phyloP scores from a whole-genome alignment of 2,888 invertebrate species.

The Chrysodeixis includens region DNA sequence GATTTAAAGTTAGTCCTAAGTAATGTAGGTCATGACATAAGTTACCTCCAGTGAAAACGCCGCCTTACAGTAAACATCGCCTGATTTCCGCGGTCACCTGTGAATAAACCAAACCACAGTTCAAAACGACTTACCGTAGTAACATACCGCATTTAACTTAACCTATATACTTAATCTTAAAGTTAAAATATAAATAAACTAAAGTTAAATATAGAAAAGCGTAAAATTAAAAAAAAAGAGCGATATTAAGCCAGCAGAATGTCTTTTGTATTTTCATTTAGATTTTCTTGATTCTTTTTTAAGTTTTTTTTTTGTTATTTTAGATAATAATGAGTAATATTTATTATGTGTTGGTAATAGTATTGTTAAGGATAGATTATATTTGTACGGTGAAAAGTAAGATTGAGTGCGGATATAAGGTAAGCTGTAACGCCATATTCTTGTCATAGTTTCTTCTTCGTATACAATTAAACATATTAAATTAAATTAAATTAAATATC shows the following conservation, averaged over 20 bases:
- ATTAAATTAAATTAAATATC: too few relatives aligned
- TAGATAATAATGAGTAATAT: slow-evolving; percentile 20
- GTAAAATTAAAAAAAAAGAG: not conserved
- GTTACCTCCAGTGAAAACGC: slow-evolving; percentile 14
- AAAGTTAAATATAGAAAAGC: not conserved
- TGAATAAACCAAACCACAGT: slow-evolving; percentile 28
- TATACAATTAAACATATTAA: too few relatives aligned
- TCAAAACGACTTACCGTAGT: not conserved
- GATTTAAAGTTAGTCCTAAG: not conserved
- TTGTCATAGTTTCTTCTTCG: not conserved
- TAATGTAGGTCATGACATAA: not conserved
- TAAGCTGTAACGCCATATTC: slow-evolving; percentile 47
- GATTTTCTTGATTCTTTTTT: slow-evolving; percentile 15
- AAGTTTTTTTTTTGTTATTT: slow-evolving; percentile 2
- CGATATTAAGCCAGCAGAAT: too few relatives aligned
- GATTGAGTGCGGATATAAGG: slow-evolving; percentile 82
- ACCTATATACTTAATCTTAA: not conserved
- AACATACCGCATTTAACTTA: slow-evolving; percentile 10
- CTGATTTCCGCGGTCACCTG: slow-evolving; percentile 25
- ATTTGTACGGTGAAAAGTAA: slow-evolving; percentile 61
- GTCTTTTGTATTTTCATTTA: not conserved
- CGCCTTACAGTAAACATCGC: slow-evolving; percentile 46
- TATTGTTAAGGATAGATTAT: slow-evolving; percentile 32
- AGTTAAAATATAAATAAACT: not conserved
- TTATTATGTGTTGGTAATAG: slow-evolving; percentile 32